Conservation (phyloP, 2,888 invertebrate genomes). For the Lasioglossum malachurum region DNA sequence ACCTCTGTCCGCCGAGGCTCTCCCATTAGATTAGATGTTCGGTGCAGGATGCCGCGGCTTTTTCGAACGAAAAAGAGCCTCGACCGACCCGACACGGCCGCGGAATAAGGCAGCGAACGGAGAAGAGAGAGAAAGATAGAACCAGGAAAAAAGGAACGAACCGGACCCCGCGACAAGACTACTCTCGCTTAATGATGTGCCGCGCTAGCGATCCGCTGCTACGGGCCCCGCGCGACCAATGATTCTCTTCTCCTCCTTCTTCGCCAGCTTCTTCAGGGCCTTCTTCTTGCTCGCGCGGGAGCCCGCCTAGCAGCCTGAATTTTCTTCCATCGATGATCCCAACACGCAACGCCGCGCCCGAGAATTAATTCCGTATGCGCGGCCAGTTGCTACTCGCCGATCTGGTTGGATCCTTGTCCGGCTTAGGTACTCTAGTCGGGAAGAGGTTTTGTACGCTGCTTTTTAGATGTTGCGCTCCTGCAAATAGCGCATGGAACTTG, state of each 20-base stretch:
- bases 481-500: neutral
- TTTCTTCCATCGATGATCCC: constrained; percentile 3
- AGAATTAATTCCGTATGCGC: constrained; percentile 3
- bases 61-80: constrained; percentile 63
- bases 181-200: constrained; percentile 82
- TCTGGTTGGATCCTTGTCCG: neutral
- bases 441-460: neutral
- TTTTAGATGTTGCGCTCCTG: neutral
- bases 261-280: neutral
- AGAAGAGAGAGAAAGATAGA: constrained; percentile 15
- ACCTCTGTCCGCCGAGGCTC: constrained; percentile 72
- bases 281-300: constrained; percentile 22
- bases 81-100: constrained; percentile 55
- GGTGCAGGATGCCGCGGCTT: constrained; percentile 67
- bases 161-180: constrained; percentile 77
- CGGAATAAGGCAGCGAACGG: constrained; percentile 30
- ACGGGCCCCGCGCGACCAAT: constrained; percentile 28
- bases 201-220: constrained; percentile 73
- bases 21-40: constrained; percentile 80
- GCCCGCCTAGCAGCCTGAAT: neutral
- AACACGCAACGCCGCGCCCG: constrained; percentile 1
- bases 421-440: neutral
- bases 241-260: constrained; percentile 1
- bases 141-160: constrained; percentile 66
- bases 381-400: neutral